Base-by-base conservation (phyloP, 2,888 invertebrate genomes). In the Cylindroiulus punctatus region DNA sequence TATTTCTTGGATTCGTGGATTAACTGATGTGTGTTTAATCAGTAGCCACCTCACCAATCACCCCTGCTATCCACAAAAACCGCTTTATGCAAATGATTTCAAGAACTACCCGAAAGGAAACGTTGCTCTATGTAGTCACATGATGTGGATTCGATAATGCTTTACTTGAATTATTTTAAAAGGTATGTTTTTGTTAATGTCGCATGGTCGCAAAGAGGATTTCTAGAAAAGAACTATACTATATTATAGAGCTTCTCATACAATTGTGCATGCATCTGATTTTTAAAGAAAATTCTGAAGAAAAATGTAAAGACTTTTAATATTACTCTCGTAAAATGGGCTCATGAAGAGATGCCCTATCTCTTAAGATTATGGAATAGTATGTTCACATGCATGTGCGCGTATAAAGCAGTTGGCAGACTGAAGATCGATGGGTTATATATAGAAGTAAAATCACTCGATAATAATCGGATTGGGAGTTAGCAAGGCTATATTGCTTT, bases 361-460 rank as follows among this genome's bases (percentile, higher is more conserved):
- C 22, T 26, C 10, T 10, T 65, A 65, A 65, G 65, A 65, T 65
- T 26, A 65, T 65, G 19, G 65, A 65, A 1, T 4, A 19, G 19
- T 52, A 19, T 19, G n/a, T 12, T 44, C n/a, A 52, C 52, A 52
- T 10, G 12, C 44, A 14, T 44, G 44, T 17, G 14, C n/a, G 19
- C 17, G 47, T 47, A 10, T 17, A 47, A n/a, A 19, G 52, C n/a
- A 52, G 52, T 52, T 52, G 52, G 52, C 3, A 52, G 52, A 52
- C 19, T 65, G 65, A 65, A n/a, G 65, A 65, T 65, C 65, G 65
- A 65, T 65, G 65, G 26, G 65, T 65, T 65, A 65, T 65, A 65
- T 65, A 65, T 65, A 26, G 65, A 65, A 26, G 65, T 65, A 65
- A 65, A 65, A 65, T 65, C 65, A 65, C 26, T 65, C 65, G 26